A percentile compares a stretch with the other conserved stretches of the same genome.
These are phyloP conservation scores for Gallinago undulata DNA, from an alignment of 2,113 vertebrate genomes.

Conservation along the genomic window DNA sequence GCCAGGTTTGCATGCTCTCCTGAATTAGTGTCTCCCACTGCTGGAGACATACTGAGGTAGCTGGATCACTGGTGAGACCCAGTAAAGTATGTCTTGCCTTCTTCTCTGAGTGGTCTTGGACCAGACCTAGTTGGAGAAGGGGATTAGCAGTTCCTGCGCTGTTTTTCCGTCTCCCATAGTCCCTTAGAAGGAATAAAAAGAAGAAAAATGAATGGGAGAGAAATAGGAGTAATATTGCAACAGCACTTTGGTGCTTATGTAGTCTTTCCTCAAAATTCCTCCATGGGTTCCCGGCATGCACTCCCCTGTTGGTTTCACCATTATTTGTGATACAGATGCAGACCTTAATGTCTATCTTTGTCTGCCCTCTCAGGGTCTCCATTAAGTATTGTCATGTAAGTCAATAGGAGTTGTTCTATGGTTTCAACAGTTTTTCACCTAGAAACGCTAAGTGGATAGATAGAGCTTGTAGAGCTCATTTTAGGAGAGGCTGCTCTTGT, in stretches of 20 bases:
- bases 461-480: not conserved
- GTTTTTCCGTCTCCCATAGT: not conserved
- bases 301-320: not conserved
- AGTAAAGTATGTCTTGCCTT: not conserved
- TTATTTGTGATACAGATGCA: not conserved
- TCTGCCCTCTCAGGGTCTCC: not conserved
- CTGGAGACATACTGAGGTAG: not conserved
- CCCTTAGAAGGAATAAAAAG: not conserved
- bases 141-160: not conserved
- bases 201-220: not conserved
- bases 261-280: not conserved
- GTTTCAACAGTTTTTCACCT: not conserved
- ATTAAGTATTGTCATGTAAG: not conserved
- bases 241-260: not conserved
- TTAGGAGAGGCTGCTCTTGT: not conserved
- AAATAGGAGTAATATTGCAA: not conserved
- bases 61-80: not conserved
- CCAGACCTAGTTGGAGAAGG: not conserved
- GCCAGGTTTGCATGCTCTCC: not conserved
- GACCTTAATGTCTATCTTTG: not conserved
- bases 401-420: not conserved
- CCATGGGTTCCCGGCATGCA: fast-evolving
- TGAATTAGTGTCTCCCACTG: not conserved
- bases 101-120: not conserved
- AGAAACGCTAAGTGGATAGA: not conserved